Conservation (phyloP, 1,140 invertebrate genomes). For the Microplitis mediator region DNA sequence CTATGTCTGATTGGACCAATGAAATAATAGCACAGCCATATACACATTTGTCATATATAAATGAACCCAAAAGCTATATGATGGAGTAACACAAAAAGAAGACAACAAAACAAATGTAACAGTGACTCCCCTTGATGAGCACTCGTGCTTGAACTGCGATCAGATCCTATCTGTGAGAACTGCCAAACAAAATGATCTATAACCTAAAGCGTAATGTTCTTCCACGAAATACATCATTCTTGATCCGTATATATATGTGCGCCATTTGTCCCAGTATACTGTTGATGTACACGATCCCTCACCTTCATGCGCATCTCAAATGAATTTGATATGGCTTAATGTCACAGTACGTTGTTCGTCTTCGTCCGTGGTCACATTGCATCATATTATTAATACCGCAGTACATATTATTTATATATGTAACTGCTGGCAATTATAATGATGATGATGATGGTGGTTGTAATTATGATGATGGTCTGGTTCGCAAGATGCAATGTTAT, state of each 20-base stretch:
- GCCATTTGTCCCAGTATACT: too few relatives aligned
- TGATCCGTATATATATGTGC: neutral
- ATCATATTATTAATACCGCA: neutral
- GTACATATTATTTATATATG: neutral
- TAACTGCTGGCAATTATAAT: too few relatives aligned
- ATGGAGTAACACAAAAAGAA: neutral
- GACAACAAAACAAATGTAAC: neutral
- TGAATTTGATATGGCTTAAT: constrained; percentile 11
- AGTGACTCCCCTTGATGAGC: constrained; percentile 24
- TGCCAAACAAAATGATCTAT: constrained; percentile 20
- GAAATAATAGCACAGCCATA: constrained; percentile 24
- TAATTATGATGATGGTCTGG: too few relatives aligned
- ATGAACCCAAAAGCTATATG: neutral
- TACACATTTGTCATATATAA: neutral
- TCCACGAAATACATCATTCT: too few relatives aligned
- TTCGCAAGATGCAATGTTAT: too few relatives aligned
- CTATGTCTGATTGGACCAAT: constrained; percentile 37
- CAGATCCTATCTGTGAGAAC: constrained; percentile 15
- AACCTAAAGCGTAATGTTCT: neutral
- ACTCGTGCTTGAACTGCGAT: constrained; percentile 23
- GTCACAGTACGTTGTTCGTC: neutral
- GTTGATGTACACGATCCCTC: neutral
- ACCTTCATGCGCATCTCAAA: neutral
- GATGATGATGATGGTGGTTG: too few relatives aligned
- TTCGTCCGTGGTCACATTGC: neutral